Evolutionary conservation across 1,140 invertebrate genomes (phyloP).

Genomic region (Ceratina calcarata): DNA sequence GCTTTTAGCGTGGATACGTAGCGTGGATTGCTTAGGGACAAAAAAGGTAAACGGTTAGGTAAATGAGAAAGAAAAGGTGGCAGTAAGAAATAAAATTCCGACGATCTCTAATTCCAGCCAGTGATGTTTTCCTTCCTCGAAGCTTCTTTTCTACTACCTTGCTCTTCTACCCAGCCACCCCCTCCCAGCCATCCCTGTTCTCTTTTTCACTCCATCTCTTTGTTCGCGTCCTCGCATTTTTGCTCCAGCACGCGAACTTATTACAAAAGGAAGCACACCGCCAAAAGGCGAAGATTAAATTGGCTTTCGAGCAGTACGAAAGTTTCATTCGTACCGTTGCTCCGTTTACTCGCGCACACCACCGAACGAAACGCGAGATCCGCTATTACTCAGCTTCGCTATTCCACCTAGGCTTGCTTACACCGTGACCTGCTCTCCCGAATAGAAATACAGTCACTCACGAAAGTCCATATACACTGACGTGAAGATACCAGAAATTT

Average conservation of each 20-base stretch:
- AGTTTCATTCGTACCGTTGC: slow-evolving; percentile 50
- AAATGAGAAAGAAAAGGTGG: slow-evolving; percentile 11
- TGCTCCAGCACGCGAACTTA: slow-evolving; percentile 50
- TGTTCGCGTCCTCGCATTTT: slow-evolving; percentile 40
- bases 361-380: slow-evolving; percentile 34
- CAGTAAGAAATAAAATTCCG: slow-evolving; percentile 18
- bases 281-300: slow-evolving; percentile 64
- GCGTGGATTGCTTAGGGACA: not conserved
- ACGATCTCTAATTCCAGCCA: slow-evolving; percentile 24
- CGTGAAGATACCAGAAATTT: no score
- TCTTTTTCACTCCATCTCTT: not conserved
- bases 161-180: not conserved
- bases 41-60: not conserved
- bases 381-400: slow-evolving; percentile 46
- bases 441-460: not conserved
- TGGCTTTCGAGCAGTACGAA: slow-evolving; percentile 54
- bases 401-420: slow-evolving; percentile 8
- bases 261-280: slow-evolving; percentile 58
- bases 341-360: slow-evolving; percentile 35
- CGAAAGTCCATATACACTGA: no score
- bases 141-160: not conserved
- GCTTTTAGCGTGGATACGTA: not conserved
- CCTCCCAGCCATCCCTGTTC: no score
- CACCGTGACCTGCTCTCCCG: not conserved
- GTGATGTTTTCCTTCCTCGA: not conserved